phyloP scores from a whole-genome alignment of 2,113 vertebrate genomes.

The Tetrax tetrax region DNA sequence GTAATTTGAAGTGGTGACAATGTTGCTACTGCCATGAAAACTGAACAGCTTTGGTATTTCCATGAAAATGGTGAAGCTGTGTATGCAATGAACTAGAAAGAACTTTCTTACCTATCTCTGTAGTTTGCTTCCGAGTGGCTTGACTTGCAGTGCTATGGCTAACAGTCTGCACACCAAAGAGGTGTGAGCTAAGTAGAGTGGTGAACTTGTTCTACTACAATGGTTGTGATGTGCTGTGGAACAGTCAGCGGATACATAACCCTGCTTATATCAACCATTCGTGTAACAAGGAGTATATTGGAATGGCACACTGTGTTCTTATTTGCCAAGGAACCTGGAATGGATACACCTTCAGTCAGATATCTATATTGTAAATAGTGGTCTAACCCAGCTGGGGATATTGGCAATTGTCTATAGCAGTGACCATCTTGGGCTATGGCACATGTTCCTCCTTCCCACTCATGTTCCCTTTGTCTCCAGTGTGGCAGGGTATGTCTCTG shows the following conservation, averaged over 20 bases:
- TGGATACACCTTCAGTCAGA: neutral
- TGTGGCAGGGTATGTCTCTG: neutral
- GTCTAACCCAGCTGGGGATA: neutral
- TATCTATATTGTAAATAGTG: neutral
- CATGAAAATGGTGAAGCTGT: neutral
- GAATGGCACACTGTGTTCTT: neutral
- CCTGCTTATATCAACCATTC: neutral
- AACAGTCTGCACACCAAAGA: neutral
- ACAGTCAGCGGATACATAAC: neutral
- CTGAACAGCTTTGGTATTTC: neutral
- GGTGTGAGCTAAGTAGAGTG: neutral
- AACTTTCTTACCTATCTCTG: neutral
- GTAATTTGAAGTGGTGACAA: neutral
- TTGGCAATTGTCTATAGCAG: neutral
- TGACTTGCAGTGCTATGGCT: neutral
- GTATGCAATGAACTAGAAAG: neutral
- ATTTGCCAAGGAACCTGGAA: neutral
- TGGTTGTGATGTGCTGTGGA: neutral
- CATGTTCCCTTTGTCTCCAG: neutral
- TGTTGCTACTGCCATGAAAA: neutral
- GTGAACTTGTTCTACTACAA: neutral
- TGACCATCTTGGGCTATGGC: neutral
- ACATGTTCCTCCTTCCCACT: neutral
- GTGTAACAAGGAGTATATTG: neutral
- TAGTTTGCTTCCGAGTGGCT: neutral